Percentiles rank a stretch among this genome's conserved stretches.
phyloP scores from a whole-genome alignment of 2,113 vertebrate species.

The Axis porcinus region DNA sequence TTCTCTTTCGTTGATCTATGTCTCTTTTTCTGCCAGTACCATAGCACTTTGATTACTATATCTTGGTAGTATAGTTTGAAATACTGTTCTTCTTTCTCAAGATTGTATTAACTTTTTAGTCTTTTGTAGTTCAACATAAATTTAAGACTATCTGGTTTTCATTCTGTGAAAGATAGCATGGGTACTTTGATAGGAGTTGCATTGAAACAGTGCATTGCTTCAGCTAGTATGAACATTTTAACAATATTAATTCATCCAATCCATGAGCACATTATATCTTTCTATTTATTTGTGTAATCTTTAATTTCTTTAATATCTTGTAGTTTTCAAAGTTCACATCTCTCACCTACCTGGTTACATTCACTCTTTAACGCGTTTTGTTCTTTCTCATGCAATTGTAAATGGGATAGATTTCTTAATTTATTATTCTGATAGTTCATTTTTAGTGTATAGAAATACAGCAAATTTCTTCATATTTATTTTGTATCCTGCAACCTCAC shows the following conservation, averaged over 20 bases:
- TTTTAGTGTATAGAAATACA: neutral
- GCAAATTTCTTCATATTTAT: neutral
- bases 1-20: neutral
- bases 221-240: neutral
- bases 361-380: neutral
- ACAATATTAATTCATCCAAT: neutral
- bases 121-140: neutral
- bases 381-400: neutral
- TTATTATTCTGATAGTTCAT: neutral
- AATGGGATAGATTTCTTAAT: neutral
- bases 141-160: neutral
- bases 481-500: neutral
- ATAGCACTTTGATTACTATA: neutral
- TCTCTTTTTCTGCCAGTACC: neutral
- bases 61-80: neutral
- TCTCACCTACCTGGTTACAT: neutral
- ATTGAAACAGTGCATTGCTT: neutral
- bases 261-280: neutral
- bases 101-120: neutral
- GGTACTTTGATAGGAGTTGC: neutral
- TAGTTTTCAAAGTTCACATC: neutral
- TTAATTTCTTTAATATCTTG: neutral
- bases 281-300: neutral
- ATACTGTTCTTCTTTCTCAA: neutral
- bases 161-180: neutral